These are phyloP conservation scores for Pelobates fuscus DNA, from an alignment of 2,113 vertebrate species.

Conservation along the genomic window DNA sequence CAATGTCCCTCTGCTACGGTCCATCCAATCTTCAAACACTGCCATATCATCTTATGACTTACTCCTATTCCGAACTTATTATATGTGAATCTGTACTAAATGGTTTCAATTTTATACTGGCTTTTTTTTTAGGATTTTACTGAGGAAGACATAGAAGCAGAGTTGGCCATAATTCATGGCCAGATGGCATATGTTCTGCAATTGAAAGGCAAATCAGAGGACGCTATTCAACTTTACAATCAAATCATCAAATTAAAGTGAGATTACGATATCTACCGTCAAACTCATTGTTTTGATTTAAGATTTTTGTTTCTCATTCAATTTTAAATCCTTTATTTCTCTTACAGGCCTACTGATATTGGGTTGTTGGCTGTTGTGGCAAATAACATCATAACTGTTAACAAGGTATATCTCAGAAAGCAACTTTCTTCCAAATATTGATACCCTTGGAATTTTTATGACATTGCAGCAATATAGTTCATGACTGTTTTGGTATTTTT, in stretches of 20 bases:
- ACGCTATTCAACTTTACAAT: slow-evolving; percentile 96
- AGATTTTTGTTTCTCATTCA: not conserved
- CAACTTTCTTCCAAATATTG: too few relatives aligned
- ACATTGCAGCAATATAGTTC: too few relatives aligned
- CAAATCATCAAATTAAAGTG: slow-evolving; percentile 98
- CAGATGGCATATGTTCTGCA: slow-evolving; percentile 97
- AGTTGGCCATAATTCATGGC: slow-evolving; percentile 94
- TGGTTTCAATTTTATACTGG: too few relatives aligned
- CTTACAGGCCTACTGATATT: slow-evolving; percentile 89
- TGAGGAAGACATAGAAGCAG: slow-evolving; percentile 91
- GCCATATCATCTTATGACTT: too few relatives aligned
- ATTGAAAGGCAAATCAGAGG: slow-evolving; percentile 86
- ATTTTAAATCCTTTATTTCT: too few relatives aligned
- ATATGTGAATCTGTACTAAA: too few relatives aligned
- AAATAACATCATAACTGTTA: slow-evolving; percentile 98
- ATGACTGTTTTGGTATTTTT: too few relatives aligned
- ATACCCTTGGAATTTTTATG: too few relatives aligned
- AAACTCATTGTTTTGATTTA: not conserved
- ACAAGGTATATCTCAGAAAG: slow-evolving; percentile 87
- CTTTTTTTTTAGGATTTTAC: slow-evolving; percentile 84
- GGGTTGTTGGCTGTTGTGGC: slow-evolving; percentile 96
- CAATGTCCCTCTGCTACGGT: too few relatives aligned
- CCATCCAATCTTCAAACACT: too few relatives aligned
- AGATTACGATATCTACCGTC: too few relatives aligned
- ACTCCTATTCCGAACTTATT: too few relatives aligned